These are phyloP conservation scores for Tupaia tana DNA, from an alignment of 2,113 vertebrate genomes.

Conservation along the genomic window DNA sequence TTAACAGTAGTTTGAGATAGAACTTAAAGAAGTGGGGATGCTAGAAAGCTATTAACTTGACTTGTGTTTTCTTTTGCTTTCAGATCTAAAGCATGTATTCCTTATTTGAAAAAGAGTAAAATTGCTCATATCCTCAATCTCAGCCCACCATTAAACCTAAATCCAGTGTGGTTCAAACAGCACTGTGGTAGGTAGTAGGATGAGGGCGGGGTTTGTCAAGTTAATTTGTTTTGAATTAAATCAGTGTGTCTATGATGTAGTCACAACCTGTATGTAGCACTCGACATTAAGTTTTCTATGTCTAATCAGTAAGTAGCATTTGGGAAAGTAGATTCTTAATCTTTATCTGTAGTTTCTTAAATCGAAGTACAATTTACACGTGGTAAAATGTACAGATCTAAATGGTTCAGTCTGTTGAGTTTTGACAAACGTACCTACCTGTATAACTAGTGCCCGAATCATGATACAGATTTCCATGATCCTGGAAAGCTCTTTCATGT, in stretches of 20 bases:
- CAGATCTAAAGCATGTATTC: conserved; percentile 97
- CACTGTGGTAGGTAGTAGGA: conserved; percentile 89
- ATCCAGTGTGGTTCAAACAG: conserved; percentile 98
- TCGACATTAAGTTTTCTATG: conserved; percentile 39
- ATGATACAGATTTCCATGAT: background rate
- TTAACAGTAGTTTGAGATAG: conserved; percentile 26
- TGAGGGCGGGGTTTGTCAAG: background rate
- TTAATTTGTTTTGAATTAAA: conserved; percentile 52
- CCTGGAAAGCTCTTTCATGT: conserved; percentile 31
- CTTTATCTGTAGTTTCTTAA: background rate
- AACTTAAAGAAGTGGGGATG: background rate
- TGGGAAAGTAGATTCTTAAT: conserved; percentile 49
- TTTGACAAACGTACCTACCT: conserved; percentile 1
- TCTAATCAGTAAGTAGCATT: background rate
- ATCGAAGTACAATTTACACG: conserved; percentile 15
- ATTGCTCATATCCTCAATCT: conserved; percentile 97
- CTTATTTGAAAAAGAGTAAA: conserved; percentile 93
- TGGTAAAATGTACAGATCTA: conserved; percentile 33
- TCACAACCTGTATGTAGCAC: background rate
- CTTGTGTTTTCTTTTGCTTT: conserved; percentile 73
- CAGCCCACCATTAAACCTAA: conserved; percentile 96
- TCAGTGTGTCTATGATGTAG: background rate
- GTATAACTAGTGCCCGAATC: conserved; percentile 19
- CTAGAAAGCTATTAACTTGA: background rate
- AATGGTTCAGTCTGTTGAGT: conserved; percentile 33